Evolutionary conservation across 2,888 invertebrate genomes (phyloP), one percentile per base, ranked within the genome.

Genomic region (Blomia tropicalis): DNA sequence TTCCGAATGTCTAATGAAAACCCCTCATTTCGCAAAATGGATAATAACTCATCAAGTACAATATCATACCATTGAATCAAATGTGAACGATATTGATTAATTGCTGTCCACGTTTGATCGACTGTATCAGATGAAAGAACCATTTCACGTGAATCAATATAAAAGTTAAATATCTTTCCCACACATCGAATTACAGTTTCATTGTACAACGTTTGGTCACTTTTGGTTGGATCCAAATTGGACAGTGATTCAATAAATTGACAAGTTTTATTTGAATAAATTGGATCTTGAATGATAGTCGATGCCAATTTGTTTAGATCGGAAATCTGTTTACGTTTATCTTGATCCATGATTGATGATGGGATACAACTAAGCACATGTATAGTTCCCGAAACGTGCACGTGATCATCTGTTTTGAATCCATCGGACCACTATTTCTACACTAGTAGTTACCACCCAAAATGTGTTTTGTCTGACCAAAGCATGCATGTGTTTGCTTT

Each of bases 101-200:
- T 51, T 25, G 30, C 29, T 54, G 43, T 27, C 30, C 25, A 19
- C n/a, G 4, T 41, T 23, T 29, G 32, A 25, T 7, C 59, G n/a
- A n/a, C n/a, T 4, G 30, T 44, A 1, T 63, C 59, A 5, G 30
- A 23, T 22, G 29, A 27, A 27, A 47, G 25, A 1, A 63, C 63
- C 60, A 59, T 19, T 43, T 63, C 60, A 36, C 59, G 62, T 19
- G 53, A 29, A 27, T 63, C 61, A 53, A 63, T 53, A 44, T 47
- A 63, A 23, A 43, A 31, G 51, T 30, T 61, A 14, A 63, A 63
- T 43, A 63, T 58, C 29, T 63, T 63, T 25, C 27, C 36, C 30
- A 62, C 17, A 32, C 56, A 62, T 11, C 56, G 41, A 31, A 62
- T 58, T 4, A 58, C 5, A 43, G 62, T 56, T 5, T 62, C 62